Percentiles rank a stretch among this genome's conserved stretches.
Conservation (phyloP, 2,113 vertebrate species). For the Etia nguti region DNA sequence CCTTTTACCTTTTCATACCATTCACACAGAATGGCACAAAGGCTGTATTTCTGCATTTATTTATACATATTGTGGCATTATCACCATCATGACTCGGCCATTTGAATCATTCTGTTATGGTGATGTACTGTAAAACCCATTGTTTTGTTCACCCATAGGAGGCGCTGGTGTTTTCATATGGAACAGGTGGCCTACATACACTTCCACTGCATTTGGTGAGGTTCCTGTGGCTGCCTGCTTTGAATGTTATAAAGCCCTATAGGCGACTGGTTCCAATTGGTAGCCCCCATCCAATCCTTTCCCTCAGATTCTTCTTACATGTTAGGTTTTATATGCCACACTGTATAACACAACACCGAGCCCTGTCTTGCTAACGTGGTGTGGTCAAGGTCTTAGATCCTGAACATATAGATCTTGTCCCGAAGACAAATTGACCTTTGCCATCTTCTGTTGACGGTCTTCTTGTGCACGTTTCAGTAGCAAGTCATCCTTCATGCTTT, state of each 20-base stretch:
- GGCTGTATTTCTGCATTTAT: neutral
- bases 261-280: conserved; percentile 27
- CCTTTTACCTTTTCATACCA: neutral
- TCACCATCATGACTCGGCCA: conserved; percentile 37
- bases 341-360: neutral
- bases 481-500: conserved; percentile 50
- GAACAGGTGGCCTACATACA: conserved; percentile 75
- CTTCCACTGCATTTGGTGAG: conserved; percentile 79
- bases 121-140: conserved; percentile 69
- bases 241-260: conserved; percentile 56
- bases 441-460: conserved; percentile 46
- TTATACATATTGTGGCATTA: neutral
- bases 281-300: conserved; percentile 29
- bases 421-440: conserved; percentile 16
- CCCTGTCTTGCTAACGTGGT: neutral
- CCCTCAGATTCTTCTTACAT: neutral
- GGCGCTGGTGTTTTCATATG: conserved; percentile 79
- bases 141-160: conserved; percentile 79
- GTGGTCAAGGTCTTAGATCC: neutral
- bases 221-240: conserved; percentile 67
- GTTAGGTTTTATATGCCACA: neutral
- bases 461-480: conserved; percentile 56
- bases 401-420: neutral
- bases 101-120: conserved; percentile 47
- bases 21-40: neutral